Base-by-base conservation (phyloP, 1,140 invertebrate species). In the Aradophagus sp. region DNA sequence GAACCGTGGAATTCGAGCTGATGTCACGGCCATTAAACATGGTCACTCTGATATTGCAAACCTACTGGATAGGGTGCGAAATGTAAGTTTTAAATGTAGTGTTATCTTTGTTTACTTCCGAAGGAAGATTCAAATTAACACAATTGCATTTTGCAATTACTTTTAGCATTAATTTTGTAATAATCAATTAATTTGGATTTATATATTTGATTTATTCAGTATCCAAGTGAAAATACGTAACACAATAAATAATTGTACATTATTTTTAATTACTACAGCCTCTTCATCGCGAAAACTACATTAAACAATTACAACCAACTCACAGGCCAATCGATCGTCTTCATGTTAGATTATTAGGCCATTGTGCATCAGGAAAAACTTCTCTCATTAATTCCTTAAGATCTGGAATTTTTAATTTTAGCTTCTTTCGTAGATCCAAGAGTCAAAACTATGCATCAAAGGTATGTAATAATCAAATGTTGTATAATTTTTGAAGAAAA, bases 1-100 rank as follows among this genome's bases (percentile, higher is more conserved):
- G 42, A 91, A 91, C 80, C 86, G 87, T 20, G 93, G 93, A 55
- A 91, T 95, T 19, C 89, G 91, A 32, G 92, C 93, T 7, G 93
- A 95, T 80, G 92, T 95, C 14, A 92, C 92, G 58, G 93, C 93
- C 11, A 86, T 94, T 31, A 93, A 93, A 75, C 89, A 94, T 74
- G 93, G 93, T 29, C 89, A 92, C 79, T 89, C 89, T 35, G 88
- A 93, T 68, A 92, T 94, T 59, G 91, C 91, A 15, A 90, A 90
- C 62, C 83, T 95, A 6, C 85, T 95, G 31, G 90, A 89, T 76
- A 90, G 88, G 73, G 82, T 95, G 26, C 89, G 89, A 84, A 90
- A 88, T 79, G 90, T 92, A 82, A 86, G 87, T 83, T 29, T 44
- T 29, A 12, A 36, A 35, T 15, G 35, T 14, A 32, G n/a, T n/a